A percentile compares a stretch with the other conserved stretches of the same genome.
These are phyloP conservation scores for Aradophagus sp. DNA, from an alignment of 1,140 invertebrate genomes.

Conservation along the genomic window DNA sequence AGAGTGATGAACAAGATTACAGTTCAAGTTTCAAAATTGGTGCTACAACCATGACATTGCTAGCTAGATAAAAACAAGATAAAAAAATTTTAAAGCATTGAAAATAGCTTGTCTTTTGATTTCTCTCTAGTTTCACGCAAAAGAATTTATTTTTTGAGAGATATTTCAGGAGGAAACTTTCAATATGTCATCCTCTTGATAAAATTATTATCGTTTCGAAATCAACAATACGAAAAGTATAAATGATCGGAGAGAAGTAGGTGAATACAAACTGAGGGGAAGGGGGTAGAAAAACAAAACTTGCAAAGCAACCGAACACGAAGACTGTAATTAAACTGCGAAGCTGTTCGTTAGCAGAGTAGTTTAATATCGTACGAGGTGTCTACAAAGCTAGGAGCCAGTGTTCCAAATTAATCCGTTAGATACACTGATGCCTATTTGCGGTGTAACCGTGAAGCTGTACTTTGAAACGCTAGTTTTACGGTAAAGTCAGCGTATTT, in stretches of 20 bases:
- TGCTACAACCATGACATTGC: no score
- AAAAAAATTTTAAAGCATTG: no score
- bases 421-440: constrained; percentile 55
- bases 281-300: constrained; percentile 28
- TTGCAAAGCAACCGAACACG: constrained; percentile 16
- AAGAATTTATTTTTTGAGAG: no score
- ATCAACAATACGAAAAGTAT: no score
- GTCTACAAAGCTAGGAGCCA: constrained; percentile 53
- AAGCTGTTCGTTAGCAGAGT: constrained; percentile 60
- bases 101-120: no score
- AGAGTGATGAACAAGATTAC: no score
- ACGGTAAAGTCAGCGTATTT: constrained; percentile 24
- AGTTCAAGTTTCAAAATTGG: no score
- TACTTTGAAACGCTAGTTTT: constrained; percentile 56
- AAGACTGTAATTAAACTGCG: constrained; percentile 64
- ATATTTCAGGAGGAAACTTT: no score
- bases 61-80: no score
- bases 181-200: no score
- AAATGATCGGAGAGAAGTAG: background rate
- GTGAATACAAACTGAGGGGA: background rate
- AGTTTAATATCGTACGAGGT: constrained; percentile 55
- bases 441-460: constrained; percentile 50
- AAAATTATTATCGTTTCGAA: no score
- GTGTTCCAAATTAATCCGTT: constrained; percentile 57
- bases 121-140: no score